Evolutionary conservation across 2,113 vertebrate genomes (phyloP).

Genomic region (Scatophagus argus): DNA sequence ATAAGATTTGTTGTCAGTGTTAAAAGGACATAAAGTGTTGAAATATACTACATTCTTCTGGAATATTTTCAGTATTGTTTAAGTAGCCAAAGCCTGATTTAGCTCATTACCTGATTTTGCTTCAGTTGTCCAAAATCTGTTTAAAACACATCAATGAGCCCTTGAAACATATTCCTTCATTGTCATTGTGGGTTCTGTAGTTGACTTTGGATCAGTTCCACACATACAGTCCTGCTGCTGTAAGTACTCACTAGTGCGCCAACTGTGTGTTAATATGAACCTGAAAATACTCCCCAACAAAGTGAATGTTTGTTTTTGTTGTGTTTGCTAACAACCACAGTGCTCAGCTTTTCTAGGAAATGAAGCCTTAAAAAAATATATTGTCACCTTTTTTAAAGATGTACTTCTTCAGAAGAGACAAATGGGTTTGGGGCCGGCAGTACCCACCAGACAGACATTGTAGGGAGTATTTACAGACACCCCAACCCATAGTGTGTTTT

Average conservation of each 20-base stretch:
- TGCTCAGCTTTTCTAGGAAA: background rate
- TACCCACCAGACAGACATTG: background rate
- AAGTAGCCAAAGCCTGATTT: background rate
- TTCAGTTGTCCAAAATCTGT: background rate
- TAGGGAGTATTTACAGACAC: background rate
- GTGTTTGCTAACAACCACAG: background rate
- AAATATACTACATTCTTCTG: background rate
- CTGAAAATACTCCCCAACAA: too few species aligned
- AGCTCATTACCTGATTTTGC: background rate
- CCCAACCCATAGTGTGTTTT: background rate
- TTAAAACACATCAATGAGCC: background rate
- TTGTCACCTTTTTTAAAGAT: background rate
- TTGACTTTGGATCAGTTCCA: background rate
- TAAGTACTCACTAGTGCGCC: too few species aligned
- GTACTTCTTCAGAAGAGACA: background rate
- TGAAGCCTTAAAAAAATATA: background rate
- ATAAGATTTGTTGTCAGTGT: background rate
- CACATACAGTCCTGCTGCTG: background rate
- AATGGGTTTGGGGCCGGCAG: background rate
- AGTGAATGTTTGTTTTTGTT: too few species aligned
- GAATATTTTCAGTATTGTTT: background rate
- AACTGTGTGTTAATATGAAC: too few species aligned
- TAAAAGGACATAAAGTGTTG: background rate
- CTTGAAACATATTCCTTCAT: background rate
- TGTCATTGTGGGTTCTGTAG: background rate